Evolutionary conservation across 53 echinoderm and acorn worm species (phyloP).

Genomic region (Glandiceps talaboti): DNA sequence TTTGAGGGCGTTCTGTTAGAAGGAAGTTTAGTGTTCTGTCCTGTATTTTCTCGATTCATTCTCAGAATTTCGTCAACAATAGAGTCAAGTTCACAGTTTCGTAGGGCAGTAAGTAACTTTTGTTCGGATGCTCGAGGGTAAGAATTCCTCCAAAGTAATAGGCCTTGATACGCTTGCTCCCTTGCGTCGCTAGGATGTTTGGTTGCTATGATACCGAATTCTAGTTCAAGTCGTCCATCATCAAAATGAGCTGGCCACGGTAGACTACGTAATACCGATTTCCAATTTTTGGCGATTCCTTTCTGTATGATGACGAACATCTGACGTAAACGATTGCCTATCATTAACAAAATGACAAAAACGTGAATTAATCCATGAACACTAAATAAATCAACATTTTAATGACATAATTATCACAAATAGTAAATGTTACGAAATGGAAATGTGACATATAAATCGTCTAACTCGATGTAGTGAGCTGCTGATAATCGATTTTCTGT

Average conservation of each 20-base stretch:
- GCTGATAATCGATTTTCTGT: too few relatives aligned
- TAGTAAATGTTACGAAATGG: too few relatives aligned
- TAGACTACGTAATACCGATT: not conserved
- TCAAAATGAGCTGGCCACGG: not conserved
- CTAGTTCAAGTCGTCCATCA: not conserved
- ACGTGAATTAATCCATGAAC: too few relatives aligned
- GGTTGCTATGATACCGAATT: not conserved
- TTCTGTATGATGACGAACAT: not conserved
- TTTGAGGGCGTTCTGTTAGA: not conserved
- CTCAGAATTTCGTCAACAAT: not conserved
- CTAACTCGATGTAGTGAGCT: too few relatives aligned
- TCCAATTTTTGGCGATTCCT: not conserved
- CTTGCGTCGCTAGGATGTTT: not conserved
- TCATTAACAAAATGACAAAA: too few relatives aligned
- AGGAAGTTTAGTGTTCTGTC: not conserved
- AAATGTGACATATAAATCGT: too few relatives aligned
- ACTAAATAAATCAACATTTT: too few relatives aligned
- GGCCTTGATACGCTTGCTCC: not conserved
- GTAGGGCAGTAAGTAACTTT: not conserved
- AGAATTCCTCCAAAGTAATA: not conserved
- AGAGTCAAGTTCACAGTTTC: not conserved
- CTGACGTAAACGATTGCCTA: not conserved
- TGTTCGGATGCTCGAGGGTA: not conserved
- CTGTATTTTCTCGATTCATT: too few relatives aligned
- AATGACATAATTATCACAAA: too few relatives aligned